Conservation (phyloP, 64 coral and sea anemone genomes). For the Pocillopora verrucosa region DNA sequence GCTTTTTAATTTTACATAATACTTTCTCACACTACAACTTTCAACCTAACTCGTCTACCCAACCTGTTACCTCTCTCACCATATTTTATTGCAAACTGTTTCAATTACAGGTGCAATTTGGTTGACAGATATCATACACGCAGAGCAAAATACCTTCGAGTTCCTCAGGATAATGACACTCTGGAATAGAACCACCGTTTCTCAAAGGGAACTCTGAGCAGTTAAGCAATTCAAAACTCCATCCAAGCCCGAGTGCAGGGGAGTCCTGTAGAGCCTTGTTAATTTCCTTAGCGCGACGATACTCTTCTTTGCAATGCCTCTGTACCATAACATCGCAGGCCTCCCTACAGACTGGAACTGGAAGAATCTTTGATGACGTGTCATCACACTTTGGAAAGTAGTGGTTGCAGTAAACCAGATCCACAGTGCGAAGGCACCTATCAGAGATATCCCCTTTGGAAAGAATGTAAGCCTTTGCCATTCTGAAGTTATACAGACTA, state of each 20-base stretch:
- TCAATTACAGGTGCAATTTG: too few relatives aligned
- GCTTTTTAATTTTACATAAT: too few relatives aligned
- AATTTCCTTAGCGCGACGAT: neutral
- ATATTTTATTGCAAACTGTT: too few relatives aligned
- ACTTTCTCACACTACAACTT: too few relatives aligned
- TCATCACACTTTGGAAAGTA: constrained; percentile 8
- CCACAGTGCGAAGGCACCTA: neutral
- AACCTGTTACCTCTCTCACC: too few relatives aligned
- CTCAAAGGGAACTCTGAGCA: neutral
- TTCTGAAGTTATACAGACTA: neutral
- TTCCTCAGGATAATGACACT: constrained; percentile 7
- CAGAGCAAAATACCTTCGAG: neutral
- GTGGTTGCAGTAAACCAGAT: constrained; percentile 14
- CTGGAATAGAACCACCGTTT: constrained; percentile 7
- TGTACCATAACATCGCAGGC: constrained; percentile 23
- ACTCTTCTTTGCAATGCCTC: constrained; percentile 13
- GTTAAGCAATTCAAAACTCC: neutral
- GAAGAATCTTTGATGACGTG: neutral
- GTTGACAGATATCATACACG: too few relatives aligned
- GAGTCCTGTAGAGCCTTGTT: neutral
- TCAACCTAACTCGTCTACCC: too few relatives aligned
- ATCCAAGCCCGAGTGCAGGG: too few relatives aligned
- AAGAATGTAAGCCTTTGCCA: neutral
- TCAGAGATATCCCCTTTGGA: neutral
- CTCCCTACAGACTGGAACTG: neutral